Conservation (phyloP, 37 sponge, comb jelly and placozoan species). For the Tethya wilhelma region DNA sequence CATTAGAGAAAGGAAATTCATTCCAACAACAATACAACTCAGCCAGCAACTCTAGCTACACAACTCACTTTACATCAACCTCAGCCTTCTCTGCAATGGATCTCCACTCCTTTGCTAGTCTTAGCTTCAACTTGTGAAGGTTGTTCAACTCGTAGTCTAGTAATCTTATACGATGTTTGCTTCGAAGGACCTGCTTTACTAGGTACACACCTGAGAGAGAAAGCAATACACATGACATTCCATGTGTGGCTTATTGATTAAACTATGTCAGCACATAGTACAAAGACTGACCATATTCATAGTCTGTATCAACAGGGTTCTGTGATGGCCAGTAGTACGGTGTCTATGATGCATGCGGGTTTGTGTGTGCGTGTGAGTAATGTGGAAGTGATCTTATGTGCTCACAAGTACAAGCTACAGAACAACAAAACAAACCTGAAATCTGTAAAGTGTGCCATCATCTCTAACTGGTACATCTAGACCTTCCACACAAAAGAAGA, state of each 20-base stretch:
- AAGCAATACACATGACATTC: background rate
- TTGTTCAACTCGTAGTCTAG: constrained; percentile 66
- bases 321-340: constrained; percentile 71
- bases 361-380: background rate
- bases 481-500: constrained; percentile 59
- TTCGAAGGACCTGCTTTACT: constrained; percentile 61
- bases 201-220: constrained; percentile 57
- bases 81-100: constrained; percentile 51
- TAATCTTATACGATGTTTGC: constrained; percentile 56
- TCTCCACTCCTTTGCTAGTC: constrained; percentile 54
- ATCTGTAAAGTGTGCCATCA: constrained; percentile 62
- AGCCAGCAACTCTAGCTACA: background rate
- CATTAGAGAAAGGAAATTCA: too few species aligned
- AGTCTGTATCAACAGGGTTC: constrained; percentile 44
- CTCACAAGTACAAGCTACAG: background rate
- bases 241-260: background rate
- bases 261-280: background rate
- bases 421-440: constrained; percentile 54
- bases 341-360: constrained; percentile 27
- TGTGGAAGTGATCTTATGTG: background rate
- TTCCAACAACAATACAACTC: background rate
- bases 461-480: constrained; percentile 43
- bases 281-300: constrained; percentile 59
- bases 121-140: constrained; percentile 52
- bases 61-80: constrained; percentile 42